Evolutionary conservation across 1,140 invertebrate genomes (phyloP), one percentile per base, ranked within the genome.

Genomic region (Heliconius nattereri): DNA sequence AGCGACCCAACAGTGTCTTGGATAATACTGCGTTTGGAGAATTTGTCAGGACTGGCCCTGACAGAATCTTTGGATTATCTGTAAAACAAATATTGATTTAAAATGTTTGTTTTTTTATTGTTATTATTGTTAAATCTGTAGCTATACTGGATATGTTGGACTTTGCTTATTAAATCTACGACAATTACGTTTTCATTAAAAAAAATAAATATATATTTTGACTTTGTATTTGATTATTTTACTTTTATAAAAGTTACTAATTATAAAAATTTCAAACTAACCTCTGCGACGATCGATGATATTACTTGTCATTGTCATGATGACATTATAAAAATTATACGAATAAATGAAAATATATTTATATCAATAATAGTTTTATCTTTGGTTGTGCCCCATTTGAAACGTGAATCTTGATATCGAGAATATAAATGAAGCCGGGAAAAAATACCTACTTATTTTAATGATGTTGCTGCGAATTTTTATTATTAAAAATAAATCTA

Each of bases 1-100:
- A 99, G 75, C 96, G 95, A 20, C 95, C 94, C 73, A 98, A 89
- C 5, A 98, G 93, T 20, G 95, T 95, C 90, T 98, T 98, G 84
- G 98, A 96, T 37, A 96, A 85, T 71, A 94, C 93, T 7, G 92
- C 93, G 84, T 95, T 95, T 5, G 94, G 94, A 1, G 94, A 95
- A 83, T 94, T 94, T 19, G 89, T 90, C 60, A 95, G 78, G 40
- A 94, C 92, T 57, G 90, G 92, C 20, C 92, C 92, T 49, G 92
- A 93, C 26, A 94, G 81, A 66, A 94, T 94, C 80, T 94, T 94
- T 76, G 92, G 92, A 83, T 94, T 93, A 89, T 93, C 92, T 94
- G 89, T 78, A 78, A 80, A 78, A 70, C 23, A 66, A 66, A 16
- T 66, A 52, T 52, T 20, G 0, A 52, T 19, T 52, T 52, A 0